Evolutionary conservation across 2,888 invertebrate species (phyloP), one percentile per base, ranked within the genome.

Genomic region (Diachrysia chrysitis): DNA sequence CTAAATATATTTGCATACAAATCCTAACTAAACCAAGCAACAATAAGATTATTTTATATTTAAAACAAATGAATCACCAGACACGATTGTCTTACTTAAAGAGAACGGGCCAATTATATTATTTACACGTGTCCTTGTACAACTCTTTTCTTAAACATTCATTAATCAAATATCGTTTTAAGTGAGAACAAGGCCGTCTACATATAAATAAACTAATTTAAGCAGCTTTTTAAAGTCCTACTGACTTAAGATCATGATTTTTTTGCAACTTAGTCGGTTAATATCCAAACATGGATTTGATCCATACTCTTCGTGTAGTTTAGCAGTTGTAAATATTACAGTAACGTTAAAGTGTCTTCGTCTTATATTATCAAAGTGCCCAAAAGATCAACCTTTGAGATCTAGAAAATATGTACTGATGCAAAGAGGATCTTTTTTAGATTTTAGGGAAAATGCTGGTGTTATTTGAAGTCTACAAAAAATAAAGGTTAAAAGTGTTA

Each of bases 101-200:
- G 48, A 51, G 48, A 51, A 51, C 21, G 48, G 48, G 3, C 19
- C 21, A 21, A 51, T 51, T 51, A 21, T n/a, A n/a, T n/a, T n/a
- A n/a, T n/a, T n/a, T n/a, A 42, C n/a, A n/a, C 2, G 21, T 51
- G 58, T 48, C 58, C 58, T 59, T 48, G 48, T 17, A 48, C 29
- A 19, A 14, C 29, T 32, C 25, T 46, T 29, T 59, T 59, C 48
- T 59, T 25, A 46, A 58, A 48, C 48, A 48, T 12, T 59, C n/a
- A 46, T 58, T 48, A 48, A 58, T 58, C 58, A 46, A 58, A 25
- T 58, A 29, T 29, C 48, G 25, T 21, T 46, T 46, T 46, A 58
- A 48, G 58, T 29, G 25, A 58, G 25, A 5, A 29, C 58, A 58
- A 58, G 58, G 48, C 1, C 48, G 29, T 19, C 0, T 3, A 48